Conservation (phyloP, 2,888 invertebrate genomes). For the Incurvaria masculella region DNA sequence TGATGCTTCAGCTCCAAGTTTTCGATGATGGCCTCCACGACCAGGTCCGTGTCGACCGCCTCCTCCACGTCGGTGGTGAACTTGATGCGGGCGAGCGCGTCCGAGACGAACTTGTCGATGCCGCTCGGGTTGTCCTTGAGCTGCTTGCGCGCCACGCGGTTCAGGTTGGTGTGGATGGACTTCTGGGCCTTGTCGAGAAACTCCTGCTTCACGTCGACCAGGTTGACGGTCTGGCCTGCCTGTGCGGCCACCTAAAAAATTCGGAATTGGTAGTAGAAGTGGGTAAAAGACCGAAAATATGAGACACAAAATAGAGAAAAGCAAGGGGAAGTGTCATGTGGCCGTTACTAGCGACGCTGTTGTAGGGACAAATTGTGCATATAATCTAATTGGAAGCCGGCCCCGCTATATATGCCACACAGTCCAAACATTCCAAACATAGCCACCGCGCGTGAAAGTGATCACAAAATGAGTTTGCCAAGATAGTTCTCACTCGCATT, state of each 20-base stretch:
- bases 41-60: conserved; percentile 68
- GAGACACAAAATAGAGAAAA: no score
- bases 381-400: no score
- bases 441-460: no score
- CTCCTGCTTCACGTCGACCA: conserved; percentile 74
- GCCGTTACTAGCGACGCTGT: no score
- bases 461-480: no score
- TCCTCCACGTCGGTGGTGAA: conserved; percentile 59
- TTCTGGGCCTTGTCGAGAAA: conserved; percentile 69
- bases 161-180: conserved; percentile 67
- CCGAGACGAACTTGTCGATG: conserved; percentile 63
- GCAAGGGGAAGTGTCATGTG: no score
- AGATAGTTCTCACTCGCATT: no score
- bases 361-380: no score
- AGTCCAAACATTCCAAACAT: no score
- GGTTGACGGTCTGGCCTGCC: conserved; percentile 74
- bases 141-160: conserved; percentile 76
- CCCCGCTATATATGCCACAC: no score
- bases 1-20: conserved; percentile 76
- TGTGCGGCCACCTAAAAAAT: conserved; percentile 86
- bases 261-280: no score
- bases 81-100: conserved; percentile 53
- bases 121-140: conserved; percentile 64
- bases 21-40: conserved; percentile 87
- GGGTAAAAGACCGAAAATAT: no score